phyloP scores from a whole-genome alignment of 2,888 invertebrate genomes.

The Hemaris fuciformis region DNA sequence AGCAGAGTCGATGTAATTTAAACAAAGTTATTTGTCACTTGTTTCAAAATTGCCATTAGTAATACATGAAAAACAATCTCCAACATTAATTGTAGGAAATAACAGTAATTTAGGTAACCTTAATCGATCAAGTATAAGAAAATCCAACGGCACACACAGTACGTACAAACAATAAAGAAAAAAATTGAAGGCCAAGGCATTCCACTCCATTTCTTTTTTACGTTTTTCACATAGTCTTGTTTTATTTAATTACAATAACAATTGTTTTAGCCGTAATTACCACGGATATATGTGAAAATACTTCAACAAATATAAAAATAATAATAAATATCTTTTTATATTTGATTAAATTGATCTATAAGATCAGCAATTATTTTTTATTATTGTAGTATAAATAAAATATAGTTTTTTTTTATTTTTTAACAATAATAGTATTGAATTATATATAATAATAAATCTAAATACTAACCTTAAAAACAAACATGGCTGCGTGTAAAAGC shows the following conservation, averaged over 20 bases:
- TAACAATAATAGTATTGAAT: no score
- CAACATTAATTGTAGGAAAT: neutral
- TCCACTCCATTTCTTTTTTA: neutral
- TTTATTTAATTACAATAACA: no score
- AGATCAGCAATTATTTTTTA: no score
- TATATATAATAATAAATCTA: constrained; percentile 26
- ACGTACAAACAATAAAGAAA: neutral
- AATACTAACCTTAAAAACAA: constrained; percentile 73
- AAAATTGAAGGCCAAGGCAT: neutral
- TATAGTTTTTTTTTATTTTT: neutral
- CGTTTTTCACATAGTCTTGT: neutral
- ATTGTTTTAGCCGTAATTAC: no score
- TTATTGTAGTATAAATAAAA: neutral
- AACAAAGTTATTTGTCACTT: neutral
- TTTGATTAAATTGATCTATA: no score
- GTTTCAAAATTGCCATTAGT: neutral
- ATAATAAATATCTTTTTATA: no score
- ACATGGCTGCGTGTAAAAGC: constrained; percentile 53
- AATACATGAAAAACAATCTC: neutral
- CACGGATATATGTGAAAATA: no score
- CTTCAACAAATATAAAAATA: no score
- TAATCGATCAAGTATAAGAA: neutral
- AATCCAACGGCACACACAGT: neutral
- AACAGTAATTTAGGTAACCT: neutral
- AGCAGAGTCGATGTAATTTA: neutral